These are phyloP conservation scores for Enhydra lutris DNA, from an alignment of 2,113 vertebrate species.

Conservation along the genomic window DNA sequence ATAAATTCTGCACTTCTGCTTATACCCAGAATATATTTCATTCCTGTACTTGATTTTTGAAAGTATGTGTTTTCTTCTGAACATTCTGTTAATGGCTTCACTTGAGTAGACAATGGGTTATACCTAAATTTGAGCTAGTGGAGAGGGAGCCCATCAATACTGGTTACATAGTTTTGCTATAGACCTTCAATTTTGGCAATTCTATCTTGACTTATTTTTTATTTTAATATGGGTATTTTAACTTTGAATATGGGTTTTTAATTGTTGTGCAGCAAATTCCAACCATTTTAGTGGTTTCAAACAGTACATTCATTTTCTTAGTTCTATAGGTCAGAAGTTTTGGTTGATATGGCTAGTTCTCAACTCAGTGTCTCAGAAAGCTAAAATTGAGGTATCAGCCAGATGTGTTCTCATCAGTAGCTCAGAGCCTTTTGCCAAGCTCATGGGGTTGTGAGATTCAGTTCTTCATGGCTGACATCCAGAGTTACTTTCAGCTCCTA, in stretches of 20 bases:
- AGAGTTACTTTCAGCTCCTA: not conserved
- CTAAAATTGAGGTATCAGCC: not conserved
- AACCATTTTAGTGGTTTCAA: not conserved
- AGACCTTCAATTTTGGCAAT: not conserved
- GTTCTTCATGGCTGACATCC: not conserved
- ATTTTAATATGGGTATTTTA: not conserved
- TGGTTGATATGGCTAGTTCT: not conserved
- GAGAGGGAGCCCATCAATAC: not conserved
- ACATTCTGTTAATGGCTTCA: not conserved
- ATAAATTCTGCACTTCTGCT: not conserved
- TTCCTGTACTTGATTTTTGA: not conserved
- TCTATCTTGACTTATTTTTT: not conserved
- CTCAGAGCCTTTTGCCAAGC: not conserved
- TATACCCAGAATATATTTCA: not conserved
- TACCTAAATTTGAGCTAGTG: not conserved
- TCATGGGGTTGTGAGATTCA: not conserved
- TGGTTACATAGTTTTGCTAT: not conserved
- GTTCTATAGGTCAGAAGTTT: not conserved
- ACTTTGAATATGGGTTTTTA: not conserved
- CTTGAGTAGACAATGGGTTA: not conserved
- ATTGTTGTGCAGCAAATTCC: not conserved
- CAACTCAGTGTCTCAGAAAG: not conserved
- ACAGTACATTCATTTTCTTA: not conserved
- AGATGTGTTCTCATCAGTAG: not conserved
- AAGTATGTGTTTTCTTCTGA: not conserved